Base-by-base conservation (phyloP, 2,888 invertebrate genomes). In the Leucoma salicis region DNA sequence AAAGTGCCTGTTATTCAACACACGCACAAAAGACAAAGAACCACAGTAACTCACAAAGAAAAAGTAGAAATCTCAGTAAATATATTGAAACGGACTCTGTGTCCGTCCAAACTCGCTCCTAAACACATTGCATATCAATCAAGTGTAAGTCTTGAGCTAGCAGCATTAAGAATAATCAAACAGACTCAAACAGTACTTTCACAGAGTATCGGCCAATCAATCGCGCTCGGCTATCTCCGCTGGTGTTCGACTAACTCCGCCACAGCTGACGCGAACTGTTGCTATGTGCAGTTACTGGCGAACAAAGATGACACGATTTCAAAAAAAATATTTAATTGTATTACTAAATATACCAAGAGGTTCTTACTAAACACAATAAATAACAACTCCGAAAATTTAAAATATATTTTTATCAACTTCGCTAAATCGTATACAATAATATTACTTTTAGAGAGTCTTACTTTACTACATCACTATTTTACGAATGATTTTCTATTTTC, bases 191-290 rank as follows among this genome's bases (percentile, higher is more conserved):
- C 67, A 67, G 52, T 56, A 70, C 66, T 69, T 68, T 64, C 66
- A 63, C 64, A 57, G 57, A 52, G 65, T 66, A 70, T 65, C 69
- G 62, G 55, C 55, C 66, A 76, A 78, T 80, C 78, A 79, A 77
- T 78, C 73, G 74, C 52, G 67, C 65, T 74, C 76, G 68, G 65
- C 36, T 36, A 55, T 51, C 52, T 62, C 66, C 74, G 70, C 32
- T 55, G 5, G 14, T 49, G 58, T 55, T 74, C 78, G 74, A 71
- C 49, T 46, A 43, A 42, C 49, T 51, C 59, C 74, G 72, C 62
- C 77, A 69, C 80, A 86, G 86, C 86, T 86, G 87, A 84, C 75
- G 71, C 63, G 73, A 78, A 65, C 83, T 88, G 87, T 88, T 88
- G 88, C 87, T 86, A 88, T 78, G 86, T 82, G 85, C 84, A 73